Conservation (phyloP, 2,797 vertebrate genomes). For the Toxotes lorentzi region DNA sequence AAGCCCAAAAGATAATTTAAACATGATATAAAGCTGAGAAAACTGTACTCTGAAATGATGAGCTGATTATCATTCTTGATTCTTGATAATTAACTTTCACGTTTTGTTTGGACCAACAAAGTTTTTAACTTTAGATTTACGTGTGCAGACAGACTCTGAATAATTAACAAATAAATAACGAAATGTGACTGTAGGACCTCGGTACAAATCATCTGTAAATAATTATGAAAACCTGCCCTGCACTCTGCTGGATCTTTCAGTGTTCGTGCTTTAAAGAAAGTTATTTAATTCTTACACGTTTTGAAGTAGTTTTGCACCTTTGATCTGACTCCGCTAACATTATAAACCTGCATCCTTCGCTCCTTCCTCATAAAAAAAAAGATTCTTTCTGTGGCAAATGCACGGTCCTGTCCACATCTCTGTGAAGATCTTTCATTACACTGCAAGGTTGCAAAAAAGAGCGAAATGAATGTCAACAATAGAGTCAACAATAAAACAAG, state of each 20-base stretch:
- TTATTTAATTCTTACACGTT: constrained; percentile 26
- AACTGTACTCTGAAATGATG: too few relatives aligned
- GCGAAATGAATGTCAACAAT: constrained; percentile 20
- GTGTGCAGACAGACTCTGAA: neutral
- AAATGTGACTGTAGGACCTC: neutral
- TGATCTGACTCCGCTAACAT: constrained; percentile 2
- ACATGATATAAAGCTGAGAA: too few relatives aligned
- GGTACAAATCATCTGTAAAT: constrained; percentile 19
- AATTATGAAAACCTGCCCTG: neutral
- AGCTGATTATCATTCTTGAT: too few relatives aligned
- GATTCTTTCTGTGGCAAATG: constrained; percentile 20
- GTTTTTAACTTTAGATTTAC: too few relatives aligned
- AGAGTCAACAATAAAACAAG: constrained; percentile 19
- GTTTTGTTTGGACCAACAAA: too few relatives aligned
- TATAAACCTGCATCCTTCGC: constrained; percentile 29
- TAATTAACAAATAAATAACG: constrained; percentile 19
- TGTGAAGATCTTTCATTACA: constrained; percentile 31
- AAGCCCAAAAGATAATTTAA: too few relatives aligned
- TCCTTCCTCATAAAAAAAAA: constrained; percentile 6
- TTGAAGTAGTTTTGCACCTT: constrained; percentile 30
- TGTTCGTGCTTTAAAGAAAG: constrained; percentile 19
- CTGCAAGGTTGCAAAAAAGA: constrained; percentile 41
- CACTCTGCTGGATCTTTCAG: neutral
- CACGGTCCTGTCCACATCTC: constrained; percentile 16
- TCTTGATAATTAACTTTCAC: too few relatives aligned